Evolutionary conservation across 2,888 invertebrate species (phyloP).

Genomic region (Maniola hyperantus): DNA sequence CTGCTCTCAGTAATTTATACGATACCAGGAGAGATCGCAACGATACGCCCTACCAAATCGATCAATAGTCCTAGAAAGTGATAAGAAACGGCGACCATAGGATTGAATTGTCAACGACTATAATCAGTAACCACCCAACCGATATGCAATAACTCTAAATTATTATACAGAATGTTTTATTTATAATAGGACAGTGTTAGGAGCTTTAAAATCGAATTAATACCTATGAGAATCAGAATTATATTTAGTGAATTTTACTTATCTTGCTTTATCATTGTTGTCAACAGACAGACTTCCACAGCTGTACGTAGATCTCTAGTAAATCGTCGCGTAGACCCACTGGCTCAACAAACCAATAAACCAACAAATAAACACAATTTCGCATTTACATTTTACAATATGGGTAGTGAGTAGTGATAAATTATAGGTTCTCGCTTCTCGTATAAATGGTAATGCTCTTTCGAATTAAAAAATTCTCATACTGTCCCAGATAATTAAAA

Average conservation of each 20-base stretch:
- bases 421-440: no score
- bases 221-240: not conserved
- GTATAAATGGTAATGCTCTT: no score
- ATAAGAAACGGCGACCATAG: constrained; percentile 67
- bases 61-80: constrained; percentile 74
- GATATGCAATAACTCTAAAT: constrained; percentile 40
- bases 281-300: no score
- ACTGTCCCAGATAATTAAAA: constrained; percentile 9
- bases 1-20: constrained; percentile 62
- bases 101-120: constrained; percentile 71
- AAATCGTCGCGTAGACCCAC: no score
- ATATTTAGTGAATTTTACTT: not conserved
- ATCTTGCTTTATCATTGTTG: not conserved
- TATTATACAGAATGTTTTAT: not conserved
- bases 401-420: no score
- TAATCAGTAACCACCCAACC: constrained; percentile 64
- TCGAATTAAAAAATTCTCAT: not conserved
- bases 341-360: no score
- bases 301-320: no score
- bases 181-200: not conserved
- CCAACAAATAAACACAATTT: no score
- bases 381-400: no score
- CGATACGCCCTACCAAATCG: constrained; percentile 69
- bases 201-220: not conserved
- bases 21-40: constrained; percentile 62